Evolutionary conservation across 2,888 invertebrate genomes (phyloP), one percentile per base, ranked within the genome.

Genomic region (Melieria crassipennis): DNA sequence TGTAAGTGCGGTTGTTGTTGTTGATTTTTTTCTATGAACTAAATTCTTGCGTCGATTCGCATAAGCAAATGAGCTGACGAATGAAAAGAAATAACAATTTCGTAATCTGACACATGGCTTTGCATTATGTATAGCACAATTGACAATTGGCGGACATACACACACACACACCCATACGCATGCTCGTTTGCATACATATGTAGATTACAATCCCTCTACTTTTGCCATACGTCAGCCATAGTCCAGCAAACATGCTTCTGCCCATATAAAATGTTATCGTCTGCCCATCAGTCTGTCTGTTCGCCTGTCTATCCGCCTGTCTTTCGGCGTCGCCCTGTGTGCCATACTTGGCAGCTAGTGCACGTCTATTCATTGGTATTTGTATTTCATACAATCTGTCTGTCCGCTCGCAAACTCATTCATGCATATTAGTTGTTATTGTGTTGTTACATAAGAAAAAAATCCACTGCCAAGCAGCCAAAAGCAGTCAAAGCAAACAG

Each of bases 61-160:
- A 52, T n/a, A 6, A 52, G 13, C 11, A 9, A 52, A 52, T 52
- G 52, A 52, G 11, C n/a, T n/a, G 4, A 52, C 11, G 6, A 52
- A 13, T 13, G 52, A 52, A 11, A 50, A 50, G 1, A 50, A 50
- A 50, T 50, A 3, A 50, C 50, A 52, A 52, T 52, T 30, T 7
- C 13, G 52, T 52, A 52, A 52, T 52, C 0, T 7, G 52, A 52
- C 9, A 52, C 52, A 52, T 52, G 52, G 9, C 52, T 52, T 52
- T 52, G 52, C 52, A 52, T 52, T 52, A 52, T 52, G 52, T 13
- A 52, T 52, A 7, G 52, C 9, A 50, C 62, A 61, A 61, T 68
- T 48, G 61, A 52, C 52, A 68, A 68, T 69, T 63, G 55, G 56
- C 46, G 62, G 55, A 45, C 30, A 47, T 7, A 16, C 11, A 69